These are phyloP conservation scores for Carcharodon carcharias DNA, from an alignment of 2,797 vertebrate genomes.

Conservation along the genomic window DNA sequence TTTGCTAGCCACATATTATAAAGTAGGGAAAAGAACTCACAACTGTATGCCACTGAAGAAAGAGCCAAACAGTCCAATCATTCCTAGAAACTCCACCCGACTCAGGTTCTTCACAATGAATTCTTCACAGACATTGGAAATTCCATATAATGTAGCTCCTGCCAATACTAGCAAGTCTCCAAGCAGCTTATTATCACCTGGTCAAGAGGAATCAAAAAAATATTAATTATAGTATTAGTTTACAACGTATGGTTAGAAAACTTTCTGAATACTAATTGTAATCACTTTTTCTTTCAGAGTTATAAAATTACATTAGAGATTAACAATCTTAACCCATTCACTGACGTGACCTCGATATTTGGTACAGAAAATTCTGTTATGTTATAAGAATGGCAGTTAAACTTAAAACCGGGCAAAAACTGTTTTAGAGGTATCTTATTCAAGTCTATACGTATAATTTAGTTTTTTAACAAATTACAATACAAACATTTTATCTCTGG, in stretches of 20 bases:
- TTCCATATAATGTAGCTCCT: constrained; percentile 79
- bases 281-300: constrained; percentile 35
- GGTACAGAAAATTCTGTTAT: neutral
- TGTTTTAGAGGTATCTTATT: constrained; percentile 48
- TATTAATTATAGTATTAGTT: constrained; percentile 38
- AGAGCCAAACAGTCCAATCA: constrained; percentile 91
- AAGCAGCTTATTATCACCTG: constrained; percentile 84
- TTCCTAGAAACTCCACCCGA: constrained; percentile 85
- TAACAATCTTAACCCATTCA: constrained; percentile 44
- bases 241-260: constrained; percentile 32
- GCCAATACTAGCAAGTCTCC: constrained; percentile 86
- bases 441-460: neutral
- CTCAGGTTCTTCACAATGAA: constrained; percentile 87
- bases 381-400: constrained; percentile 45
- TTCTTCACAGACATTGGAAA: constrained; percentile 87
- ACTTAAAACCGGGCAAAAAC: constrained; percentile 49
- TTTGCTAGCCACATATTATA: neutral
- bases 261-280: constrained; percentile 19
- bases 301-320: neutral
- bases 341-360: constrained; percentile 48
- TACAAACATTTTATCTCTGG: neutral
- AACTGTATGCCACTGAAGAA: constrained; percentile 95
- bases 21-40: constrained; percentile 62
- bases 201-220: constrained; percentile 38
- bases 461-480: neutral